Percentiles rank a stretch among this genome's conserved stretches.
Evolutionary conservation across 2,113 vertebrate species (phyloP).

Genomic region (Cyanistes caeruleus): DNA sequence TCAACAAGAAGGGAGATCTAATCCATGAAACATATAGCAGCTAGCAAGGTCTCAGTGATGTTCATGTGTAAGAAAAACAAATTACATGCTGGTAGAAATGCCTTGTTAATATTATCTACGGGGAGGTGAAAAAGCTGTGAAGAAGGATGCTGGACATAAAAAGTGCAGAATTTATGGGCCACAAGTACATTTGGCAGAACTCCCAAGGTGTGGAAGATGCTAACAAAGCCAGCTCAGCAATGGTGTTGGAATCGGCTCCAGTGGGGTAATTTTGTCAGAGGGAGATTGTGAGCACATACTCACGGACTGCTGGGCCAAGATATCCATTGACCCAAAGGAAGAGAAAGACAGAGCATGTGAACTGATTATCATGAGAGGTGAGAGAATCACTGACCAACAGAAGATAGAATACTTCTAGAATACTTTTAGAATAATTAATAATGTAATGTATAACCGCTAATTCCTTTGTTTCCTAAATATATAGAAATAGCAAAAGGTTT

Average conservation of each 20-base stretch:
- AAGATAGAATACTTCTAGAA: not conserved
- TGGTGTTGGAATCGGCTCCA: not conserved
- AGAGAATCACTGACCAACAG: not conserved
- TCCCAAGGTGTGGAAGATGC: not conserved
- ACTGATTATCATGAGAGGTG: fast-evolving
- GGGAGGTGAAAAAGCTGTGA: not conserved
- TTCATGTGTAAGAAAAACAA: not conserved
- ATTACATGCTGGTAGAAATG: not conserved
- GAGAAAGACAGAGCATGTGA: not conserved
- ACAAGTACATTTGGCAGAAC: not conserved
- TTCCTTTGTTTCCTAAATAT: not conserved
- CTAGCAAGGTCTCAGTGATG: not conserved
- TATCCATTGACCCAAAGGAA: not conserved
- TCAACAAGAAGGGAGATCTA: not conserved
- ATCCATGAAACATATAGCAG: not conserved
- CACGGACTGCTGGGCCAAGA: fast-evolving
- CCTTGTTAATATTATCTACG: not conserved
- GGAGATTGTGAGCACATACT: not conserved
- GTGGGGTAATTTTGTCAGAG: not conserved
- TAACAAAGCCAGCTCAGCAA: not conserved
- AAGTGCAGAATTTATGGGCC: not conserved
- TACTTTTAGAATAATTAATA: not conserved
- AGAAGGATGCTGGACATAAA: not conserved
- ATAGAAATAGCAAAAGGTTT: not conserved
- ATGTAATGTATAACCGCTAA: not conserved